Base-by-base conservation (phyloP, 2,797 vertebrate species). In the Hephaestus fuliginosus region DNA sequence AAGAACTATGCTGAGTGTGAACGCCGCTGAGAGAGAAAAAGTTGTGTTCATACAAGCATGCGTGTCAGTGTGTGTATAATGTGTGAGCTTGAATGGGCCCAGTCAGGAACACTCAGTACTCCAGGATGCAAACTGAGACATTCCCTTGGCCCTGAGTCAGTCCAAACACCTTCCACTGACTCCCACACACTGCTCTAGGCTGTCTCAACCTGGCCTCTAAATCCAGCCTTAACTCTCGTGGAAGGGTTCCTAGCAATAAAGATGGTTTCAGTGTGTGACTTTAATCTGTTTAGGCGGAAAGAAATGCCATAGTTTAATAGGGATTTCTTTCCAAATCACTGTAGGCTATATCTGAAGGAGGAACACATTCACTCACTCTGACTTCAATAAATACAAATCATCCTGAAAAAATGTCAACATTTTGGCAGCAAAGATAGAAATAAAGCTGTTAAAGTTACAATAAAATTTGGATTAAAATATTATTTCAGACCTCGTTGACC, bases 91-190 rank as follows among this genome's bases (percentile, higher is more conserved):
- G 76, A 84, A 83, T 82, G 69, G 62, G 39, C 70, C 44, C 76
- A 82, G 76, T 84, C 56, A 69, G 64, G 44, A 77, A 69, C 80
- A 72, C 71, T 41, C 63, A 74, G 70, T 39, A 5, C 70, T 65
- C 55, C 76, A 82, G 67, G 74, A 86, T 81, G 70, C 67, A 82
- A 71, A 70, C 74, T 76, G 60, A 83, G 73, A 81, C 76, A 84
- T 87, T 84, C 56, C 76, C 48, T 81, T 89, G 81, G 78, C 82
- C 30, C 60, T 0, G 46, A 78, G 63, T 80, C 85, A 86, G 76
- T 68, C 53, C 78, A 86, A 86, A 89, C 81, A 87, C 81, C 76
- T 75, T 83, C 73, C 76, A 66, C 69, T 51, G 48, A 83, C 85
- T 67, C 85, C 65, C 58, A 66, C 78, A 88, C 83, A 82, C 60